phyloP scores from a whole-genome alignment of 1,140 invertebrate genomes.

The Oreohelix idahoensis region DNA sequence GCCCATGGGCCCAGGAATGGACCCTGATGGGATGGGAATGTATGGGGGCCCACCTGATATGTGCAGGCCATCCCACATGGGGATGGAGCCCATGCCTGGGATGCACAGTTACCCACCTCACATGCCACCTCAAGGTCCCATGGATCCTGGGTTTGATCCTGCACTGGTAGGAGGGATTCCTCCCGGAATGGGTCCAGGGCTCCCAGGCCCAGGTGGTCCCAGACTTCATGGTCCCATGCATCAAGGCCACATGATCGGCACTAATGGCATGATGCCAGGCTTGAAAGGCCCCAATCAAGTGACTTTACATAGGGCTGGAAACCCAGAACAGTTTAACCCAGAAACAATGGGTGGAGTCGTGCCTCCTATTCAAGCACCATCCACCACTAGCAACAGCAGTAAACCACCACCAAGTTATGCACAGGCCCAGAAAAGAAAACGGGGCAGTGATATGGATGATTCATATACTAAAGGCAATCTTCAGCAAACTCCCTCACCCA shows the following conservation, averaged over 20 bases:
- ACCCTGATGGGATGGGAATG: conserved; percentile 44
- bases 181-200: conserved; percentile 74
- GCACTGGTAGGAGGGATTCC: conserved; percentile 56
- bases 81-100: conserved; percentile 51
- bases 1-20: conserved; percentile 31
- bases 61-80: conserved; percentile 51
- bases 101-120: conserved; percentile 39
- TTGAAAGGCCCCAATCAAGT: conserved; percentile 44
- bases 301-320: conserved; percentile 66
- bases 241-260: conserved; percentile 49
- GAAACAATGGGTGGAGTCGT: conserved; percentile 53
- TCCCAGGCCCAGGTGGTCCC: conserved; percentile 78
- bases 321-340: conserved; percentile 70
- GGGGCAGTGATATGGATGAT: conserved; percentile 66
- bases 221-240: conserved; percentile 48
- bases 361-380: conserved; percentile 42
- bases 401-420: conserved; percentile 72
- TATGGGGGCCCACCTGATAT: conserved; percentile 37
- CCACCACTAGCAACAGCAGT: conserved; percentile 41
- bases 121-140: conserved; percentile 49
- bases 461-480: conserved; percentile 78
- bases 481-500: conserved; percentile 95
- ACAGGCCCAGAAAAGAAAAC: conserved; percentile 70
- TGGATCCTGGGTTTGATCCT: conserved; percentile 53
- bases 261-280: conserved; percentile 48